These are phyloP conservation scores for Crambe crambe DNA, from an alignment of 37 sponge, comb jelly and placozoan species.

Conservation along the genomic window DNA sequence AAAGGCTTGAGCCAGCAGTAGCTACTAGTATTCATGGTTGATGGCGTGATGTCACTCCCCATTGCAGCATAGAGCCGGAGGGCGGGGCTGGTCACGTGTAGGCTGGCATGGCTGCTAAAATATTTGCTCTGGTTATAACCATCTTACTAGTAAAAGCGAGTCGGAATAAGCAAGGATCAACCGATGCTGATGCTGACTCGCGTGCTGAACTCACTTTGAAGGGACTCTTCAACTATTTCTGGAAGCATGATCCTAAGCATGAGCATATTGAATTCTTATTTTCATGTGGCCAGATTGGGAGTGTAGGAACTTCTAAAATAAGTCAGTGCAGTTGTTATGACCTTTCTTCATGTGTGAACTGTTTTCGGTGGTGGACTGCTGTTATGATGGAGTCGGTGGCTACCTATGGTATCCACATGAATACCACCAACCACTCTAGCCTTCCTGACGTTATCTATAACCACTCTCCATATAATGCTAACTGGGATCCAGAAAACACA, in stretches of 20 bases:
- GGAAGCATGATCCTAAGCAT: slow-evolving; percentile 11
- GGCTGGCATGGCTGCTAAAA: no score
- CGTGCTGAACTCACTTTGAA: slow-evolving; percentile 30
- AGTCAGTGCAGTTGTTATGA: slow-evolving; percentile 13
- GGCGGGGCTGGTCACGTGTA: no score
- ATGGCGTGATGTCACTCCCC: no score
- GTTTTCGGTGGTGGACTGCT: slow-evolving; percentile 64
- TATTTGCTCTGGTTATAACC: no score
- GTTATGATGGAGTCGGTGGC: slow-evolving; percentile 42
- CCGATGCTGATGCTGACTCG: background rate
- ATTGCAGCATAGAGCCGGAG: no score
- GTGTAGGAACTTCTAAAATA: background rate
- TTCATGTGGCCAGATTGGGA: slow-evolving; percentile 54
- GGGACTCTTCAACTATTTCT: slow-evolving; percentile 45
- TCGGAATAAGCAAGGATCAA: no score
- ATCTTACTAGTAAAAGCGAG: no score
- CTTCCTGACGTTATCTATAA: slow-evolving; percentile 20
- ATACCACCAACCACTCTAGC: background rate
- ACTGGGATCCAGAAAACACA: slow-evolving; percentile 50
- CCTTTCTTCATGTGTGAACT: slow-evolving; percentile 20
- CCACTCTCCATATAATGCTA: slow-evolving; percentile 61
- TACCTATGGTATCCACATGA: slow-evolving; percentile 44
- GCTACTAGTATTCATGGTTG: no score
- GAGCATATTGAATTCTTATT: slow-evolving; percentile 26
- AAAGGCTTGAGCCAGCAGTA: no score